Conservation (phyloP, 2,888 invertebrate species). For the Bruchidius siliquastri region DNA sequence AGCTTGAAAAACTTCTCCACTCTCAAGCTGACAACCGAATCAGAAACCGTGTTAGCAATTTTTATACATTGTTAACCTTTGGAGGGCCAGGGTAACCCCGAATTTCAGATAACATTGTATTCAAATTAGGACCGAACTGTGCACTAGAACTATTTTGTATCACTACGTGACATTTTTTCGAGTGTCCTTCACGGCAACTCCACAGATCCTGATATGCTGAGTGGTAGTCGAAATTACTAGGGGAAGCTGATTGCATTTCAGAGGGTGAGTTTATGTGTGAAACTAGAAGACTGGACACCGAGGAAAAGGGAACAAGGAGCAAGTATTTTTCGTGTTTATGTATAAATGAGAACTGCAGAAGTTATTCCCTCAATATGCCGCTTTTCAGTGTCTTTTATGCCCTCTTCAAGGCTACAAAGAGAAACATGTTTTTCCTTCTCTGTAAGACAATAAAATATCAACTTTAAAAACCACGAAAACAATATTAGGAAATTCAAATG, state of each 20-base stretch:
- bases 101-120: conserved; percentile 7
- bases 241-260: neutral
- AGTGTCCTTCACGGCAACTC: conserved; percentile 40
- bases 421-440: too few species aligned
- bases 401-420: too few species aligned
- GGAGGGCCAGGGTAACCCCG: neutral
- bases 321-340: too few species aligned
- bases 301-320: too few species aligned
- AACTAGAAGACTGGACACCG: neutral
- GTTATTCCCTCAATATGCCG: too few species aligned
- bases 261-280: neutral
- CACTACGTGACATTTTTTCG: conserved; percentile 37
- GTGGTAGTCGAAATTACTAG: neutral
- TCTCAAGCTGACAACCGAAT: neutral
- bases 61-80: neutral
- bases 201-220: neutral
- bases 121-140: conserved; percentile 3
- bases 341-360: too few species aligned
- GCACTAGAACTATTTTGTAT: conserved; percentile 28
- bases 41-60: neutral
- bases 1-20: neutral
- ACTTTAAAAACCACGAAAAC: too few species aligned
- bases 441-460: too few species aligned
- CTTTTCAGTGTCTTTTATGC: too few species aligned
- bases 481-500: too few species aligned